phyloP scores from a whole-genome alignment of 2,113 vertebrate species.

The Hippocampus zosterae region DNA sequence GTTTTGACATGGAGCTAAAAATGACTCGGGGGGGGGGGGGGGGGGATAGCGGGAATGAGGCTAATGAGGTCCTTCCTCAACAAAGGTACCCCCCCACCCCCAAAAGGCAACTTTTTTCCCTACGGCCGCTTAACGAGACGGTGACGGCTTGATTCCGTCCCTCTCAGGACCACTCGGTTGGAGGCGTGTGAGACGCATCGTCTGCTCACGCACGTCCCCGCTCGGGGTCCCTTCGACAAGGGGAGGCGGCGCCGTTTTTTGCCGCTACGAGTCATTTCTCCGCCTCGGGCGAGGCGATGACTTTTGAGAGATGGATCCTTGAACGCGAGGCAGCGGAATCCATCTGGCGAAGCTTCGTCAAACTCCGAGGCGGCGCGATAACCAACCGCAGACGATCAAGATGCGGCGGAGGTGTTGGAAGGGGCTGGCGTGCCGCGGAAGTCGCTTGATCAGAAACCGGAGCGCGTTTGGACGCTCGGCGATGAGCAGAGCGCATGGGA shows the following conservation, averaged over 20 bases:
- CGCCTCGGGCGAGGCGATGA: slow-evolving; percentile 2
- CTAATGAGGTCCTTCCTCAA: too few species aligned
- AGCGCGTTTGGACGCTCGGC: too few species aligned
- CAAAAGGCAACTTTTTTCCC: slow-evolving; percentile 15
- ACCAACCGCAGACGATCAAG: too few species aligned
- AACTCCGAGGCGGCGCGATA: not conserved
- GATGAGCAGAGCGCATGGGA: too few species aligned
- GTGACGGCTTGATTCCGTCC: slow-evolving; percentile 44
- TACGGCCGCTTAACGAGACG: slow-evolving; percentile 48
- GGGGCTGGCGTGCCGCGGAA: too few species aligned
- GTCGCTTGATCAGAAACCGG: too few species aligned
- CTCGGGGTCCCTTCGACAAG: slow-evolving; percentile 33
- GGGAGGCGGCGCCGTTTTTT: slow-evolving; percentile 21
- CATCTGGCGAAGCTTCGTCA: not conserved
- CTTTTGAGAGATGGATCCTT: not conserved
- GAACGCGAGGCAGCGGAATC: not conserved
- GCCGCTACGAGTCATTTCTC: slow-evolving; percentile 20
- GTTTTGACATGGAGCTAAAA: too few species aligned
- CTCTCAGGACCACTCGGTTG: slow-evolving; percentile 40
- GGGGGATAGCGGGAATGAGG: too few species aligned
- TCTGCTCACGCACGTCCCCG: slow-evolving; percentile 32
- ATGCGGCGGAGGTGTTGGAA: too few species aligned
- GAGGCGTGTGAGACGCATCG: slow-evolving; percentile 31
- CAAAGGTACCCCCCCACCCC: too few species aligned
- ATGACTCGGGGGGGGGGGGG: too few species aligned